Evolutionary conservation across 2,113 vertebrate species (phyloP).

Genomic region (Fukomys damarensis): DNA sequence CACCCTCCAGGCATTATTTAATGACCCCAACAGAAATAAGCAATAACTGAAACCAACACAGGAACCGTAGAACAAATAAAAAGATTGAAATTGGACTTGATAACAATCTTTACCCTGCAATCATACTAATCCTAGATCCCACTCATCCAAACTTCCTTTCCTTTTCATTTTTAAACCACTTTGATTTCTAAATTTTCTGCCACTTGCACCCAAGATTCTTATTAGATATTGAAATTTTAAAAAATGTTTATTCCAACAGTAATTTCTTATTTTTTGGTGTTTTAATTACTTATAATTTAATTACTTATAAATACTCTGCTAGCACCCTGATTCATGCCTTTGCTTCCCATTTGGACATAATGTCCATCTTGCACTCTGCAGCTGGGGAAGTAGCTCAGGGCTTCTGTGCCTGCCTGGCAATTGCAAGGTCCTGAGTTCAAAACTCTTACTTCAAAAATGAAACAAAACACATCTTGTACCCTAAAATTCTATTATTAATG

Average conservation of each 20-base stretch:
- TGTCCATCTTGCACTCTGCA: not conserved
- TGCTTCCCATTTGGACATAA: not conserved
- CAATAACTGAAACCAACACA: not conserved
- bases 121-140: not conserved
- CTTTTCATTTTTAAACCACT: not conserved
- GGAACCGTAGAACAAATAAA: not conserved
- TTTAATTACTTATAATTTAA: not conserved
- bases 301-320: not conserved
- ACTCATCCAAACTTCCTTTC: not conserved
- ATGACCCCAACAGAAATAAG: not conserved
- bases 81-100: not conserved
- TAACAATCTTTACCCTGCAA: not conserved
- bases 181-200: not conserved
- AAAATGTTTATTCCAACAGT: not conserved
- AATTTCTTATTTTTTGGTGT: too few relatives aligned
- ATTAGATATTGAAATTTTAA: not conserved
- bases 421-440: too few relatives aligned
- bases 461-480: rapidly evolving
- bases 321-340: rapidly evolving
- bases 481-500: not conserved
- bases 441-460: too few relatives aligned
- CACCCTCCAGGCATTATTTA: not conserved
- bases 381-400: too few relatives aligned
- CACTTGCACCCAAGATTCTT: not conserved
- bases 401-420: too few relatives aligned